These are phyloP conservation scores for Pangasianodon hypophthalmus DNA, from an alignment of 2,113 vertebrate species.

Conservation along the genomic window DNA sequence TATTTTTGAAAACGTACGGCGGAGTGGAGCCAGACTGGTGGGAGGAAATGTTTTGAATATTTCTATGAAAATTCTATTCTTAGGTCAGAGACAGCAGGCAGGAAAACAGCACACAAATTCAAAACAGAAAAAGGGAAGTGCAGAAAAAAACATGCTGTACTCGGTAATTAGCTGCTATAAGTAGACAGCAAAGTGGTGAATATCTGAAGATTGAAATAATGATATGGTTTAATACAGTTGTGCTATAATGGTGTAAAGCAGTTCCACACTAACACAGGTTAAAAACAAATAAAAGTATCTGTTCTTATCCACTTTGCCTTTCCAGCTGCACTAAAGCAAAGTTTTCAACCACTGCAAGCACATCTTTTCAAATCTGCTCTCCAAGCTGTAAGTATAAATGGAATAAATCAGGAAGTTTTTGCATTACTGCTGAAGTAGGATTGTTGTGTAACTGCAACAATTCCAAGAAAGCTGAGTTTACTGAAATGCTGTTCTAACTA, in stretches of 20 bases:
- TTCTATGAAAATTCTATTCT: constrained; percentile 45
- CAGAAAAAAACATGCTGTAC: not conserved
- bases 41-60: constrained; percentile 35
- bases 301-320: not conserved
- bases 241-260: not conserved
- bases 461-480: not conserved
- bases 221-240: not conserved
- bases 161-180: constrained; percentile 17
- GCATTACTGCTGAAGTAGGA: not conserved
- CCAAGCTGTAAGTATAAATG: not conserved
- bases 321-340: not conserved
- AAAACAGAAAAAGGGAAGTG: not conserved
- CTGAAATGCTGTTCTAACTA: too few species aligned
- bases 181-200: constrained; percentile 64
- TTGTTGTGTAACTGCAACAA: not conserved
- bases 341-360: not conserved
- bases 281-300: not conserved
- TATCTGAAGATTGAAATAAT: not conserved
- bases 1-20: constrained; percentile 2
- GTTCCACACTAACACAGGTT: not conserved
- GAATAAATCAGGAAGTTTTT: not conserved
- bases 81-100: constrained; percentile 24
- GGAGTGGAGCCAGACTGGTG: not conserved
- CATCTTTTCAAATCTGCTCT: not conserved
- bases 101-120: constrained; percentile 14